Base-by-base conservation (phyloP, 2,888 invertebrate genomes). In the Cataglyphis albicans region DNA sequence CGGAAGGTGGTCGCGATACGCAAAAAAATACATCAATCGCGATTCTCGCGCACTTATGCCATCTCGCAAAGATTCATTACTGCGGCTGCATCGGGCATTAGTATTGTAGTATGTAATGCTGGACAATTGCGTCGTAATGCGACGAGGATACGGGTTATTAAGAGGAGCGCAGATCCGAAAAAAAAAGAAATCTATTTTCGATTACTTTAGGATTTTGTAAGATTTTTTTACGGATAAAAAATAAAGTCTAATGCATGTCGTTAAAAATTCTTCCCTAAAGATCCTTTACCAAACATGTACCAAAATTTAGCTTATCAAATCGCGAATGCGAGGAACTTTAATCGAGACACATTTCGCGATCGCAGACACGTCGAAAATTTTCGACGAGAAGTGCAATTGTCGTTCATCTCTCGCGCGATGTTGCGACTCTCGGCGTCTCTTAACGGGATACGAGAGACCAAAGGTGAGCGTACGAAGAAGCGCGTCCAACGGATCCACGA, bases 381-480 rank as follows among this genome's bases (percentile, higher is more conserved):
- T 83, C 64, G 25, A 15, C 64, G n/a, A 15, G 73, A 59, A 38
- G 38, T 21, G 68, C 67, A 57, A n/a, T 81, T 85, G 84, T 82
- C 78, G 74, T 67, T 72, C 52, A 52, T 52, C n/a, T n/a, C 80
- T 65, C 65, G 21, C 32, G 70, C 82, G 32, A 59, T 70, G 74
- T 70, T 78, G 68, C 78, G 73, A 76, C 57, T 55, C 72, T 70
- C 76, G 84, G 70, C 80, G 80, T 84, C 82, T 64, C 57, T 86
- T 84, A 84, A 86, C 86, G 84, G 86, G 84, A 84, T 80, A 80
- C 41, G 25, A 52, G 52, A 32, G 75, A 70, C 65, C 48, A 83
- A 86, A 81, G 84, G 82, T 84, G 84, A 89, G 80, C 81, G 75
- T 78, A 78, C 73, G 82, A 75, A 52, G 78, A 80, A 74, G 76